These are phyloP conservation scores for Hypotaenidia philippensis DNA, from an alignment of 2,797 vertebrate genomes.

Conservation along the genomic window DNA sequence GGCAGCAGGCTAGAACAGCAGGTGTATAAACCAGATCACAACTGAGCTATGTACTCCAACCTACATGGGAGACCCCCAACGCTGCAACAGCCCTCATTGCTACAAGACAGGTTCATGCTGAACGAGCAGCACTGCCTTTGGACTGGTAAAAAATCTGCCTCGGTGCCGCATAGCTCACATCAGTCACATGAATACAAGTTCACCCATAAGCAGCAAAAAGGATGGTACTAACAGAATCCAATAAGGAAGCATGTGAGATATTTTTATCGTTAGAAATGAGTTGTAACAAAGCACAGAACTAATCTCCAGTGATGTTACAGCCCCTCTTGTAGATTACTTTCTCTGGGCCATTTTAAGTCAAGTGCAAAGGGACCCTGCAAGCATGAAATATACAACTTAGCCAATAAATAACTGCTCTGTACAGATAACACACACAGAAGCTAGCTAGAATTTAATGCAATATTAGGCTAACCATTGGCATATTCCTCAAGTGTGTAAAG, in stretches of 20 bases:
- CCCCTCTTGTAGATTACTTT: neutral
- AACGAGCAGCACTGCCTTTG: neutral
- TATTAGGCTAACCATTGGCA: neutral
- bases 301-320: neutral
- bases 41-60: neutral
- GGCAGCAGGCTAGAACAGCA: neutral
- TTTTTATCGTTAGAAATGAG: neutral
- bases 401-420: neutral
- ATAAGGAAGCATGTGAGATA: neutral
- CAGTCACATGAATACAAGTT: neutral
- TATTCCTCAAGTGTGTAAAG: neutral
- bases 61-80: neutral
- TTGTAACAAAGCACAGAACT: neutral
- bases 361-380: neutral
- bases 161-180: neutral
- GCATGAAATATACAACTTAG: neutral
- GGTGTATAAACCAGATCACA: fast-evolving
- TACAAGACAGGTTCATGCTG: neutral
- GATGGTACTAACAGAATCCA: neutral
- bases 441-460: neutral
- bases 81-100: neutral
- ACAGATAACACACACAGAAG: neutral
- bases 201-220: neutral
- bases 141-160: neutral
- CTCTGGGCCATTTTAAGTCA: neutral